phyloP scores from a whole-genome alignment of 2,888 invertebrate genomes.

The Uloborus plumipes region DNA sequence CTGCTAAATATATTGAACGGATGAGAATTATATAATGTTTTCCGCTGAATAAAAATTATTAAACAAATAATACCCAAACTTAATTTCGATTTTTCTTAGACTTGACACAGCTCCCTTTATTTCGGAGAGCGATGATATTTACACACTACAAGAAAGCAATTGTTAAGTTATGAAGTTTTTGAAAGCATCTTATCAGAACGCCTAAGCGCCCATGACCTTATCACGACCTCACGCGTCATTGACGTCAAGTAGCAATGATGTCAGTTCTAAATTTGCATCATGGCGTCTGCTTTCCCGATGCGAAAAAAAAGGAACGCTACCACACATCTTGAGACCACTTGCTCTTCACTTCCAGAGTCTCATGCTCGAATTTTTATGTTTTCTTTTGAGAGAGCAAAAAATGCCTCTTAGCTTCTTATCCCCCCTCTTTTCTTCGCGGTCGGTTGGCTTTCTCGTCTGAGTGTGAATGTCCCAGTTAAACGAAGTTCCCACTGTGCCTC shows the following conservation, averaged over 20 bases:
- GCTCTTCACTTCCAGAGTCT: slow-evolving; percentile 14
- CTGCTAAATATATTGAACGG: no score
- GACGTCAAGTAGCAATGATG: slow-evolving; percentile 52
- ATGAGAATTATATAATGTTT: no score
- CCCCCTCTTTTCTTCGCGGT: slow-evolving; percentile 18
- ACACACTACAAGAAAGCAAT: no score
- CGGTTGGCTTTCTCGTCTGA: slow-evolving; percentile 2
- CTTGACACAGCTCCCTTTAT: no score
- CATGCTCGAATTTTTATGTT: no score
- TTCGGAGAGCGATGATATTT: no score
- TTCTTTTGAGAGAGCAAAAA: no score
- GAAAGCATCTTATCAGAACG: no score
- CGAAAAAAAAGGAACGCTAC: not conserved
- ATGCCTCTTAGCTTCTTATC: slow-evolving; percentile 5
- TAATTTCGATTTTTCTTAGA: no score
- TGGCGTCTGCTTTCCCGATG: slow-evolving; percentile 2
- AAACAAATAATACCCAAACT: no score
- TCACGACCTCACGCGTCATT: slow-evolving; percentile 9
- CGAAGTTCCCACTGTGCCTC: not conserved
- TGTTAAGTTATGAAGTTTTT: no score
- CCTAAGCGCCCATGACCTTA: slow-evolving; percentile 31
- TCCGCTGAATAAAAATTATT: no score
- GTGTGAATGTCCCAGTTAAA: slow-evolving; percentile 46
- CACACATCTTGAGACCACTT: slow-evolving; percentile 54
- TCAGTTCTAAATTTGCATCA: slow-evolving; percentile 58